Base-by-base conservation (phyloP, 2,113 vertebrate species). In the Nothocercus nigrocapillus region DNA sequence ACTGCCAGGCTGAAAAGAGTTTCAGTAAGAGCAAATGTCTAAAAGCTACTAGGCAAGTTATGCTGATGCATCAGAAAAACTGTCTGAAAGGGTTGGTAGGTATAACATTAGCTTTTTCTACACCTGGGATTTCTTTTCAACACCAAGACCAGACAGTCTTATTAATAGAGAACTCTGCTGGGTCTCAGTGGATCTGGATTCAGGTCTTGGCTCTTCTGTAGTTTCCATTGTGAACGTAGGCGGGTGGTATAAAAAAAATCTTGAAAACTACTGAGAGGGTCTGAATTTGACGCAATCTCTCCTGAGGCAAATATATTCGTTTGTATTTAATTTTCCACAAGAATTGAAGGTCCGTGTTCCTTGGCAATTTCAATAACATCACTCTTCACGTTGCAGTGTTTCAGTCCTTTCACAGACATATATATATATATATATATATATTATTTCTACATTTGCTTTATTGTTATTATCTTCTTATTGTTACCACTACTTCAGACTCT, bases 311-410 rank as follows among this genome's bases (percentile, higher is more conserved):
- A 91, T 16, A 38, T 69, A 89, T 81, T 88, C 45, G 34, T 4
- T 75, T 74, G 9, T 34, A 74, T 89, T 83, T 91, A 70, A 93
- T 63, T 88, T 93, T 73, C 83, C 82, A 28, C 21, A 66, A 66
- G 58, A 93, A n/a, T 49, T 13, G 8, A 11, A 95, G 49, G 30
- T 44, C 73, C 25, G 19, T 16, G 47, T 38, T 94, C 63, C 85
- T 81, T 22, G 74, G 32, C 45, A 59, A 73, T 68, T 88, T 81
- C 47, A 83, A 22, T 40, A 56, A 81, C 6, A 36, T 88, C n/a
- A 40, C 42, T 61, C 69, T 66, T 90, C 47, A 83, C 47, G 36
- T 81, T 59, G 30, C 75, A 80, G 49, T 34, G 59, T 44, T 81
- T 89, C 78, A 77, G 67, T 40, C 54, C 17, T 85, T 68, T 92